phyloP scores from a whole-genome alignment of 1,140 invertebrate species.

The Megalopta genalis region DNA sequence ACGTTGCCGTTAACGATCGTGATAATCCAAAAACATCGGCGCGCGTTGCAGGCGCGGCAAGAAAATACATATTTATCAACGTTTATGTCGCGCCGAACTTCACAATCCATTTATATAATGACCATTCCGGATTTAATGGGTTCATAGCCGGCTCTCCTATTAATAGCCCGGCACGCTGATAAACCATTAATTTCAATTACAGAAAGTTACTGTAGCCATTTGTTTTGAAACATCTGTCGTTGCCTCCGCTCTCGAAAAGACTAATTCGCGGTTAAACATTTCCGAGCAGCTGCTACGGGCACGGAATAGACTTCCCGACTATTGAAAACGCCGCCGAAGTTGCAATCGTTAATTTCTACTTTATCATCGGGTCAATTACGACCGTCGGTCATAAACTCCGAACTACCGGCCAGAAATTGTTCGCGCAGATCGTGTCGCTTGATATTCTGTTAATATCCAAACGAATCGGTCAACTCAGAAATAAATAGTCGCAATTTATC shows the following conservation, averaged over 20 bases:
- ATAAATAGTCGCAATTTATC: no score
- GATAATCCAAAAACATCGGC: constrained; percentile 13
- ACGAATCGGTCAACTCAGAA: no score
- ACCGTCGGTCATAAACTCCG: no score
- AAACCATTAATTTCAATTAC: constrained; percentile 58
- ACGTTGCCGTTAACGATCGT: neutral
- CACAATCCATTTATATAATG: constrained; percentile 43
- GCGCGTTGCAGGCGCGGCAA: neutral
- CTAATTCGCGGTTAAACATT: constrained; percentile 45
- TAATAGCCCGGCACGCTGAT: constrained; percentile 29
- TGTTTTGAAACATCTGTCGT: constrained; percentile 61
- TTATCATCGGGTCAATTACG: constrained; percentile 27
- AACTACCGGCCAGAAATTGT: neutral
- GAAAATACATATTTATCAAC: constrained; percentile 22
- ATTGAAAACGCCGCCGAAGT: constrained; percentile 22
- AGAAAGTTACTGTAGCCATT: constrained; percentile 54
- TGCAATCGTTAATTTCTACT: constrained; percentile 39
- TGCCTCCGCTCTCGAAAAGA: constrained; percentile 46
- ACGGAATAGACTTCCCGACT: constrained; percentile 24
- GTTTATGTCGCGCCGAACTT: neutral
- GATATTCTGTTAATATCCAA: neutral
- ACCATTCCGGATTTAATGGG: constrained; percentile 30
- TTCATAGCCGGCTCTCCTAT: neutral
- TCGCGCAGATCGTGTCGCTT: neutral
- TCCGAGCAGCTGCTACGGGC: constrained; percentile 36